phyloP scores from a whole-genome alignment of 2,113 vertebrate species.

The Gracilinanus agilis region DNA sequence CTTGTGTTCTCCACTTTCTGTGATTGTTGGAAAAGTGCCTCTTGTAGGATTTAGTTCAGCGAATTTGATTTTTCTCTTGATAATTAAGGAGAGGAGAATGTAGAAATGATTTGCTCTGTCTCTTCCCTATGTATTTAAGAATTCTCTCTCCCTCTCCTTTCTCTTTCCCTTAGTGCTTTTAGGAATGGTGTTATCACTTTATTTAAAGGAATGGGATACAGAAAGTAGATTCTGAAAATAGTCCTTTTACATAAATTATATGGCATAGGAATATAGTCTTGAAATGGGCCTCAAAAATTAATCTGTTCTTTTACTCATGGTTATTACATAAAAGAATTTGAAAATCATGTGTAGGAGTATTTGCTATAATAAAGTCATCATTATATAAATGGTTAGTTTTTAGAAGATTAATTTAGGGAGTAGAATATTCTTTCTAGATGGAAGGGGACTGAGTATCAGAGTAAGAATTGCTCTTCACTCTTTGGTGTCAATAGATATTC shows the following conservation, averaged over 20 bases:
- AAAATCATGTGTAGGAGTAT: conserved; percentile 16
- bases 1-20: not conserved
- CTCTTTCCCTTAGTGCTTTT: not conserved
- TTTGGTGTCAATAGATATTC: not conserved
- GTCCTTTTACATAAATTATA: conserved; percentile 30
- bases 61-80: not conserved
- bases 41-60: not conserved
- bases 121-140: not conserved
- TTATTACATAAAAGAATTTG: not conserved
- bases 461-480: not conserved
- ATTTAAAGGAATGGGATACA: not conserved
- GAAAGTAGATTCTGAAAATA: conserved; percentile 19
- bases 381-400: conserved; percentile 5
- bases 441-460: not conserved
- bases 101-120: not conserved
- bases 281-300: conserved; percentile 21
- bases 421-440: not conserved
- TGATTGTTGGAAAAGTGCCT: not conserved
- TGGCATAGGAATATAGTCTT: not conserved
- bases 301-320: conserved; percentile 6
- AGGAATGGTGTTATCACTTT: not conserved
- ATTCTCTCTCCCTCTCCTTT: not conserved
- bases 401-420: not conserved
- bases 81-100: not conserved
- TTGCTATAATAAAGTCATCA: conserved; percentile 21